Evolutionary conservation across 2,113 vertebrate genomes (phyloP).

Genomic region (Rhinolophus sinicus): DNA sequence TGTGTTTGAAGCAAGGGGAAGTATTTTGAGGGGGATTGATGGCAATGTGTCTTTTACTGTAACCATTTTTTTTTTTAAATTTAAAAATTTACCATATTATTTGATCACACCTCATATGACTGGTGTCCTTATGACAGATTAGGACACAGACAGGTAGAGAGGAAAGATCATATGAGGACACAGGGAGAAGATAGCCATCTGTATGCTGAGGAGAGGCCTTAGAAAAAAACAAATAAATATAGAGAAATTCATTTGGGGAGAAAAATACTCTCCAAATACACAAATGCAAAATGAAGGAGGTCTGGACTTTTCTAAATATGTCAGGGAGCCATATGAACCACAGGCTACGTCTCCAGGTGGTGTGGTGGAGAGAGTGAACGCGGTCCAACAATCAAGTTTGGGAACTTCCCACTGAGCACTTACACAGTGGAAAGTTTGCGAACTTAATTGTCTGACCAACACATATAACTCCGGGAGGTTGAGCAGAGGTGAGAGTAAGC

Average conservation of each 20-base stretch:
- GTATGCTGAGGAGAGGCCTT: not conserved
- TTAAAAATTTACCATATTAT: no score
- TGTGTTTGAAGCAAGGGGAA: no score
- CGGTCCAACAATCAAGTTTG: no score
- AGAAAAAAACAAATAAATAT: not conserved
- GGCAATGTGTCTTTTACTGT: no score
- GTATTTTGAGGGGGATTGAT: no score
- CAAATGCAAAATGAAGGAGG: not conserved
- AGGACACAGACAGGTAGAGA: not conserved
- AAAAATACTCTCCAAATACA: not conserved
- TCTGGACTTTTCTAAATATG: not conserved
- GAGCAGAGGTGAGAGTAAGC: not conserved
- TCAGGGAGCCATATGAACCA: not conserved
- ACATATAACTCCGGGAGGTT: rapidly evolving
- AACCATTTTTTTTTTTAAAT: no score
- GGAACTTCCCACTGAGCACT: no score
- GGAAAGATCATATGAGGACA: not conserved
- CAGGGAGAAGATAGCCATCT: not conserved
- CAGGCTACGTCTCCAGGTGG: not conserved
- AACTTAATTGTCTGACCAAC: no score
- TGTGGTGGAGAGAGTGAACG: not conserved
- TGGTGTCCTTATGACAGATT: not conserved
- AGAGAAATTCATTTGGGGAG: not conserved
- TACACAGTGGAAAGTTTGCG: no score
- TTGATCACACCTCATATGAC: not conserved